These are phyloP conservation scores for Muscina levida DNA, from an alignment of 2,888 invertebrate genomes.

Conservation along the genomic window DNA sequence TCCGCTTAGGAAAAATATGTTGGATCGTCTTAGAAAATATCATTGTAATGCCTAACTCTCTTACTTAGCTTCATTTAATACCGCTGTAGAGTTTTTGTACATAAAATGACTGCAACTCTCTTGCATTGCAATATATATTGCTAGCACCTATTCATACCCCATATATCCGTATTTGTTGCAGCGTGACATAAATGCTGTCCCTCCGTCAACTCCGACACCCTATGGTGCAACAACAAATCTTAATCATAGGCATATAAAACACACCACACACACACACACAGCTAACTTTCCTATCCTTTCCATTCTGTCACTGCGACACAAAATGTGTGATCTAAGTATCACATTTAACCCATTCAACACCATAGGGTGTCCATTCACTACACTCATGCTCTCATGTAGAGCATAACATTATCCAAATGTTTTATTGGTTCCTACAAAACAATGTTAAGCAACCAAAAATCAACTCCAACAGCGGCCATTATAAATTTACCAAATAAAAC, in stretches of 20 bases:
- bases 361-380: constrained; percentile 14
- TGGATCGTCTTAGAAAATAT: too few relatives aligned
- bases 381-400: not conserved
- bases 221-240: constrained; percentile 45
- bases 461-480: constrained; percentile 60
- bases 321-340: constrained; percentile 42
- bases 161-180: too few relatives aligned
- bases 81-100: too few relatives aligned
- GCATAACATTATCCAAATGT: constrained; percentile 46
- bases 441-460: not conserved
- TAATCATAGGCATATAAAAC: constrained; percentile 41
- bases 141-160: too few relatives aligned
- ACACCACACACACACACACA: not conserved
- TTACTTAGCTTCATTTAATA: too few relatives aligned
- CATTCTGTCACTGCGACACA: not conserved
- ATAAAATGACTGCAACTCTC: too few relatives aligned
- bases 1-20: too few relatives aligned
- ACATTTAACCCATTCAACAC: constrained; percentile 59
- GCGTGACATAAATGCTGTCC: too few relatives aligned
- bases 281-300: not conserved
- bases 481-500: constrained; percentile 60
- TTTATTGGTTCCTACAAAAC: constrained; percentile 57
- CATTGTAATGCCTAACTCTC: too few relatives aligned
- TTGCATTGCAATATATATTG: too few relatives aligned
- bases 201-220: not conserved